Evolutionary conservation across 1,140 invertebrate genomes (phyloP), one percentile per base, ranked within the genome.

Genomic region (Micrasema minimum): DNA sequence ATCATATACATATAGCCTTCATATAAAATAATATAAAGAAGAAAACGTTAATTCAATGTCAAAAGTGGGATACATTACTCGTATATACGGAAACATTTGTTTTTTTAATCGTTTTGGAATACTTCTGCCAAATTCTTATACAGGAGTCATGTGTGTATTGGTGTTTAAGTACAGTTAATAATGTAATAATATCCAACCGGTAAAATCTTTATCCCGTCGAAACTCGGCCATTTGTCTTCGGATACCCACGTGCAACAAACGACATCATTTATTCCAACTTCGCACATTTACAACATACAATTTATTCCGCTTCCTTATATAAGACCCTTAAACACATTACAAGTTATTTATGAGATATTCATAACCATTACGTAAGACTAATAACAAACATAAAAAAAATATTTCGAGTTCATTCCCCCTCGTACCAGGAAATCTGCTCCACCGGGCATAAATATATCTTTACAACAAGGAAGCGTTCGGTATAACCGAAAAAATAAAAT

Each of bases 331-430:
- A 46, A 64, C 45, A 26, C 45, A 48, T 69, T 69, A 45, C 26
- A 23, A 22, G 7, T 69, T 50, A 69, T 69, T 69, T 69, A 69
- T 69, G 9, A n/a, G 20, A 51, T 62, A 57, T 62, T 45, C 57
- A 64, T 69, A 69, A 69, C 57, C 67, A 69, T 69, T 69, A 53
- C 57, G 38, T 50, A 69, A 69, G 67, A 69, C 67, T 69, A 69
- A 69, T 69, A 62, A 69, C 67, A 69, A 62, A 62, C 67, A 62
- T 51, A 46, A 69, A 69, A 69, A 69, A 68, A 59, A 69, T 69
- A 62, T 62, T 16, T 37, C 6, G 37, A 53, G 67, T 50, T 69
- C 48, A 51, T 62, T 69, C 46, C 57, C 57, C 67, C n/a, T 10
- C 10, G 67, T 50, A 69, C 67, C 67, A 50, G 67, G 67, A 69